Base-by-base conservation (phyloP, 2,113 vertebrate species). In the Hypomesus transpacificus region DNA sequence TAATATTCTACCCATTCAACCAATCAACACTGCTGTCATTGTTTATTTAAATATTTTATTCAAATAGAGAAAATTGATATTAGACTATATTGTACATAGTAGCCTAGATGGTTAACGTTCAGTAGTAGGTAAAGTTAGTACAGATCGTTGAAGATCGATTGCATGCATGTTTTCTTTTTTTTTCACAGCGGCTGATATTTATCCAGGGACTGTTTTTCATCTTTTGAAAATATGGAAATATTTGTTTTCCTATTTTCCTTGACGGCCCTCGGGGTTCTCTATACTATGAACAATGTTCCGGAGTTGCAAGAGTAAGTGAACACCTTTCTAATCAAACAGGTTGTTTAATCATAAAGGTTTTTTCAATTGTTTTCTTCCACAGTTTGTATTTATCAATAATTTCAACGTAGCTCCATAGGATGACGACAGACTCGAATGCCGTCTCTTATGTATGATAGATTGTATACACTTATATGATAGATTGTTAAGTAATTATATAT, bases 241-340 rank as follows among this genome's bases (percentile, higher is more conserved):
- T 83, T 90, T 5, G 89, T 87, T 3, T 90, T 93, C 68, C 76
- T 93, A 4, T 89, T 95, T 74, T 95, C 95, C 1, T 88, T 95
- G 62, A 85, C 89, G 1, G 93, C 94, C 54, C 81, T 96, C 21
- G 93, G 91, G 2, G 28, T 95, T 60, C 91, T 92, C 80, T 93
- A 93, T 24, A 82, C 76, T 58, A 87, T 95, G 90, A 94, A 91
- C 77, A 79, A 76, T 1, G 70, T 80, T 13, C 87, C 92, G 0
- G 78, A 80, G 71, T 74, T 94, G 76, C 93, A 93, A 78, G 92
- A 94, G 94, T 96, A 88, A 94, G 95, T 95, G 3, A 14, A 3
- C 20, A 63, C 16, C 16, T 53, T 34, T 7, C 4, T 34, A 34
- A 6, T 34, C 4, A 34, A 7, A 34, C 4, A 34, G 31, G 31